Evolutionary conservation across 2,113 vertebrate species (phyloP).

Genomic region (Rhinopomastus cyanomelas): DNA sequence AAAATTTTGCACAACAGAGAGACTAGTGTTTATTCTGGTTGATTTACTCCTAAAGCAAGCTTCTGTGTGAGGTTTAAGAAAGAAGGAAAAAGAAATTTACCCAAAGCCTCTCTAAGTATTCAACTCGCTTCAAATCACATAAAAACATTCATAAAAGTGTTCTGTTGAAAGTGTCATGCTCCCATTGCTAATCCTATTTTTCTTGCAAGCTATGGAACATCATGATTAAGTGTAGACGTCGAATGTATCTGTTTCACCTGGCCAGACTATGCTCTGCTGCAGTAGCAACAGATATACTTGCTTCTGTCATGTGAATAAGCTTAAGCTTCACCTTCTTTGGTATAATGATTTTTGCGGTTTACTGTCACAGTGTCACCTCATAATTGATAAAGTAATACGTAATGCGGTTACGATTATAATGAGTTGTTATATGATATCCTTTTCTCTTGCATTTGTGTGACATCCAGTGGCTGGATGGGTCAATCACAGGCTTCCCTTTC

Average conservation of each 20-base stretch:
- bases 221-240: not conserved
- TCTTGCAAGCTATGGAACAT: not conserved
- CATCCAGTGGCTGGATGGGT: constrained; percentile 68
- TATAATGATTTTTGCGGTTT: not conserved
- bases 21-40: not conserved
- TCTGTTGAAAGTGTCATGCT: not conserved
- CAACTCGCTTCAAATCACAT: not conserved
- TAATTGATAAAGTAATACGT: not conserved
- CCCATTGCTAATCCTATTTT: not conserved
- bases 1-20: not conserved
- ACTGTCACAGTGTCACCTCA: not conserved
- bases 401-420: not conserved
- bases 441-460: constrained; percentile 67
- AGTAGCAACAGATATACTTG: not conserved
- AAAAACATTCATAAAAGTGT: not conserved
- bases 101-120: not conserved
- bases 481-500: constrained; percentile 36
- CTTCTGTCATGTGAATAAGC: not conserved
- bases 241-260: not conserved
- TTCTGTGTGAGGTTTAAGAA: not conserved
- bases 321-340: not conserved
- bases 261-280: not conserved
- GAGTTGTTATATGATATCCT: not conserved
- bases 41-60: not conserved
- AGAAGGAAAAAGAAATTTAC: not conserved